Base-by-base conservation (phyloP, 2,113 vertebrate species). In the Trogon surrucura region DNA sequence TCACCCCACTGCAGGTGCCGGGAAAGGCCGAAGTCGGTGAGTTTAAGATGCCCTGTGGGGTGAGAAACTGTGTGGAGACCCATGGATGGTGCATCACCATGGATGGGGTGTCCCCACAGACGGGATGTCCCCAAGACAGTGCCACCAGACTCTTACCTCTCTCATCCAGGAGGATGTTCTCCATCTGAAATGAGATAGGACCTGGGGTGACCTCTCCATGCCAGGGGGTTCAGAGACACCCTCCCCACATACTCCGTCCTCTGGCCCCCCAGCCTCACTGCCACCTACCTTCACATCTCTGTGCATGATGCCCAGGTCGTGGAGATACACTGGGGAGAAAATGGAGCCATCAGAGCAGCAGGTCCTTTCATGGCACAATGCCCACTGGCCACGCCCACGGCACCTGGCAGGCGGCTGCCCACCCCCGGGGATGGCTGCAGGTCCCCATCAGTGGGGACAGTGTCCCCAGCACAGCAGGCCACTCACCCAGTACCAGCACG, bases 11-110 rank as follows among this genome's bases (percentile, higher is more conserved):
- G 96, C 83, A 99, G 97, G 74, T 99, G 98, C 32, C 98, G 98
- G 56, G 99, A 99, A 92, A 99, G 97, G 91, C 99, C 99, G 6
- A 99, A 99, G 92, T 99, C 99, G 6, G 99, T 98, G 95, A 99
- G 97, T 71, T 99, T 99, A 92, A 99, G 98, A 96, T 99, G 99
- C 41, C 99, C 99, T 99, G 86, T 61, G 85, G 86, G 73, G 69
- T 4, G n/a, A 91, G 38, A 81, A 36, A 36, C 8, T 2, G 3
- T 0, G 0, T 57, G 47, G 54, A 25, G 34, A 45, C 7, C 6
- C 66, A 0, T 0, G 3, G 44, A 44, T 21, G 23, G 15, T 11
- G 15, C 25, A 18, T 80, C 48, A 38, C 79, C 16, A 3, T 0
- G 4, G 47, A 44, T 0, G 0, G 51, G 48, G 16, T 30, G 11